Conservation (phyloP, 2,888 invertebrate species). For the Drosophila longiperda region DNA sequence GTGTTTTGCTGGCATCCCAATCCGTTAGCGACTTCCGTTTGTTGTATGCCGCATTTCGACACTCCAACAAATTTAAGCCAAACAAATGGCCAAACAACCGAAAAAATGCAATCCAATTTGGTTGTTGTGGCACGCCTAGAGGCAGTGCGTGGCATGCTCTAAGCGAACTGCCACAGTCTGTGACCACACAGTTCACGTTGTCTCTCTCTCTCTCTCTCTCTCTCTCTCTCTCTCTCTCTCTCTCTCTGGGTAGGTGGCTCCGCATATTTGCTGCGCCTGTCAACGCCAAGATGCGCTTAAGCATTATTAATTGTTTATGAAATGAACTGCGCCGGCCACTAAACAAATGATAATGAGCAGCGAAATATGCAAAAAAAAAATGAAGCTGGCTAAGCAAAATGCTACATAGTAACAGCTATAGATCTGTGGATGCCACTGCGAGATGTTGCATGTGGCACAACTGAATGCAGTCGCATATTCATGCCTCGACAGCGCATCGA, state of each 20-base stretch:
- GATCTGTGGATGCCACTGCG: conserved; percentile 25
- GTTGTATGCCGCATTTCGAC: conserved; percentile 61
- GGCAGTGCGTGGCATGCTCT: conserved; percentile 13
- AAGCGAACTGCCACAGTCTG: conserved; percentile 26
- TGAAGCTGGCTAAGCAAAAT: conserved; percentile 49
- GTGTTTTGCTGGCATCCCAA: conserved; percentile 48
- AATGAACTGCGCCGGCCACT: conserved; percentile 73
- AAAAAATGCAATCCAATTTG: conserved; percentile 55
- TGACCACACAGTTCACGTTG: conserved; percentile 34
- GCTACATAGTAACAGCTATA: conserved; percentile 20
- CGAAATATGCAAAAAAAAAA: conserved; percentile 66
- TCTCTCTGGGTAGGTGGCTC: conserved; percentile 45
- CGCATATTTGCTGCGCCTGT: conserved; percentile 63
- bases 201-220: too few species aligned
- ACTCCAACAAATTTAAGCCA: conserved; percentile 65
- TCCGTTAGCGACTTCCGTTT: conserved; percentile 70
- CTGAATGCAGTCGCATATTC: conserved; percentile 35
- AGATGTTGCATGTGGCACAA: conserved; percentile 6
- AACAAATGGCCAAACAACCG: conserved; percentile 67
- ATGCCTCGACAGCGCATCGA: conserved; percentile 30
- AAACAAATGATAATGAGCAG: conserved; percentile 76
- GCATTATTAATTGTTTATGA: conserved; percentile 78
- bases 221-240: too few species aligned
- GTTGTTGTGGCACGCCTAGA: conserved; percentile 23
- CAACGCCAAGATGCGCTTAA: conserved; percentile 78